Conservation (phyloP, 2,113 vertebrate genomes). For the Numida meleagris region DNA sequence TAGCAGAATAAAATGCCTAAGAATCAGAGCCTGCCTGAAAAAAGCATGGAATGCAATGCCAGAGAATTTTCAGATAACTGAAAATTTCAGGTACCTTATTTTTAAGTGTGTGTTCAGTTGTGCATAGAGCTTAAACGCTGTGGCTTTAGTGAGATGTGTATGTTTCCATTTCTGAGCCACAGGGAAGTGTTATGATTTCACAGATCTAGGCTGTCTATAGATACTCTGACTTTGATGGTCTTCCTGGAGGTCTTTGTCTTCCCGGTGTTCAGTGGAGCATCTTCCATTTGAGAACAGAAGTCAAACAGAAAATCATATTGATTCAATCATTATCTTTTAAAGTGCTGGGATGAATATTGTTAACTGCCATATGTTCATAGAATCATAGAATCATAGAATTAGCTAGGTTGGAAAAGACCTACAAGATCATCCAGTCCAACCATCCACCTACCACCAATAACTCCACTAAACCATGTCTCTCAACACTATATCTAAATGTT, state of each 20-base stretch:
- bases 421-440: no score
- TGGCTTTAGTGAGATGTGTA: not conserved
- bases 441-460: no score
- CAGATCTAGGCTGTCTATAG: not conserved
- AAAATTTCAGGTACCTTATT: not conserved
- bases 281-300: not conserved
- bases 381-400: no score
- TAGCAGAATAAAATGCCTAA: not conserved
- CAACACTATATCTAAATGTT: no score
- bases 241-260: not conserved
- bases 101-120: not conserved
- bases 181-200: not conserved
- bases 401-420: no score
- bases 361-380: not conserved
- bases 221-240: not conserved
- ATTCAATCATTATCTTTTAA: not conserved
- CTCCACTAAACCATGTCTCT: no score
- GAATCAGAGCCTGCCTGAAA: not conserved
- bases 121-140: accelerated
- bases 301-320: not conserved
- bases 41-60: not conserved
- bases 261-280: not conserved
- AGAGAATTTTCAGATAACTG: not conserved
- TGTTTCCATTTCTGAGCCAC: not conserved
- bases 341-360: not conserved